Percentiles rank a stretch among this genome's conserved stretches.
phyloP scores from a whole-genome alignment of 2,113 vertebrate species.

The Nesogale talazaci region DNA sequence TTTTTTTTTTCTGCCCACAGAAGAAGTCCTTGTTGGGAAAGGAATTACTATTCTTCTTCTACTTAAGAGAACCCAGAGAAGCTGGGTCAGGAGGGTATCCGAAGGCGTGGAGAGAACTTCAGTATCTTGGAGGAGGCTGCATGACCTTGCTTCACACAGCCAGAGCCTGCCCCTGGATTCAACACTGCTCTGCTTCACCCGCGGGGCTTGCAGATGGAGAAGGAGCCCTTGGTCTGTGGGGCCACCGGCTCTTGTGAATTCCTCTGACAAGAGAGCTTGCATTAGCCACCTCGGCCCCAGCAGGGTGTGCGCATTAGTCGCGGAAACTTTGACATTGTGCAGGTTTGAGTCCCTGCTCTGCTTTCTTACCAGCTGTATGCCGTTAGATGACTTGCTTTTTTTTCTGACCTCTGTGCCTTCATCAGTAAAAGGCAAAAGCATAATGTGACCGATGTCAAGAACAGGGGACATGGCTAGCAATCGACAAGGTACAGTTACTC shows the following conservation, averaged over 20 bases:
- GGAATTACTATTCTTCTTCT: neutral
- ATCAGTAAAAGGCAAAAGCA: neutral
- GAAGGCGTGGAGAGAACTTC: neutral
- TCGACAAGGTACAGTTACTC: neutral
- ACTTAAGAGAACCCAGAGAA: constrained; percentile 3
- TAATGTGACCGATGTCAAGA: neutral
- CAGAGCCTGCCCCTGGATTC: neutral
- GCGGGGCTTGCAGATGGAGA: neutral
- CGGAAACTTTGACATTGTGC: neutral
- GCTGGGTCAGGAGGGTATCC: neutral
- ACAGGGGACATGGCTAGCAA: neutral
- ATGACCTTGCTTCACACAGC: neutral
- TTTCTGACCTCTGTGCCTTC: neutral
- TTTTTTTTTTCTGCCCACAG: constrained; percentile 29
- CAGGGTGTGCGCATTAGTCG: neutral
- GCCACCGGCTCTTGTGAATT: neutral
- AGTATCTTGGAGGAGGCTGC: neutral
- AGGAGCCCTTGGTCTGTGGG: neutral
- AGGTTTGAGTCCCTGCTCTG: neutral
- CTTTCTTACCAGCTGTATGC: neutral
- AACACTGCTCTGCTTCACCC: neutral
- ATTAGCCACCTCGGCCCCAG: neutral
- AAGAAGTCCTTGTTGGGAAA: constrained; percentile 35
- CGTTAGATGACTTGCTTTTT: neutral
- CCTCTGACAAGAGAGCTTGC: neutral